Evolutionary conservation across 2,797 vertebrate species (phyloP).

Genomic region (Karalla daura): DNA sequence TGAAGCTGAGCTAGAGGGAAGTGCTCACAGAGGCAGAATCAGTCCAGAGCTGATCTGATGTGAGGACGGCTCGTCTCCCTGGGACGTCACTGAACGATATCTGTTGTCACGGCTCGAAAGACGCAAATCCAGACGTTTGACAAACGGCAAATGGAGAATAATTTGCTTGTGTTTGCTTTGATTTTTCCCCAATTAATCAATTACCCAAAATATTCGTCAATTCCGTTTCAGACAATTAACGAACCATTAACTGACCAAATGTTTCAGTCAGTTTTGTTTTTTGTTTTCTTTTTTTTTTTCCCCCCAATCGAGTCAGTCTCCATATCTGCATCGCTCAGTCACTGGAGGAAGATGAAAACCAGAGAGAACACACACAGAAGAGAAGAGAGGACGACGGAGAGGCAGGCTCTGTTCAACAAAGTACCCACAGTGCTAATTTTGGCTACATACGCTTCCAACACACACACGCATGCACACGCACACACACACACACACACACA

Average conservation of each 20-base stretch:
- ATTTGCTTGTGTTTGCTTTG: neutral
- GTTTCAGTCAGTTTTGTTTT: too few relatives aligned
- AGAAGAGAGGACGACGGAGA: neutral
- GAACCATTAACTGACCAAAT: neutral
- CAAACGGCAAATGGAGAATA: neutral
- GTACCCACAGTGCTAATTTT: constrained; percentile 16
- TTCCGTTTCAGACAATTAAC: neutral
- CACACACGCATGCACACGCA: constrained; percentile 14
- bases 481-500: constrained; percentile 16
- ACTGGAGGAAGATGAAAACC: neutral
- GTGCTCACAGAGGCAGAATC: too few relatives aligned
- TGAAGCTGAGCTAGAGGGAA: too few relatives aligned
- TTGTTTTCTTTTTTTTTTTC: too few relatives aligned
- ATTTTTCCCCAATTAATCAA: neutral
- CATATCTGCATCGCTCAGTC: too few relatives aligned
- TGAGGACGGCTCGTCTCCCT: too few relatives aligned
- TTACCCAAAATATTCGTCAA: neutral
- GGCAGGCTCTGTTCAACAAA: constrained; percentile 12
- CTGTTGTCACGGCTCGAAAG: too few relatives aligned
- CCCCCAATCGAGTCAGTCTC: neutral
- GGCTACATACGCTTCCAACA: neutral
- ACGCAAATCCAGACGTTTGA: neutral
- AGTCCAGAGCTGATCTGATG: too few relatives aligned
- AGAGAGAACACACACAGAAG: constrained; percentile 1
- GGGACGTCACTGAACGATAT: too few relatives aligned